Base-by-base conservation (phyloP, 2,888 invertebrate genomes). In the Leptopilina syphax region DNA sequence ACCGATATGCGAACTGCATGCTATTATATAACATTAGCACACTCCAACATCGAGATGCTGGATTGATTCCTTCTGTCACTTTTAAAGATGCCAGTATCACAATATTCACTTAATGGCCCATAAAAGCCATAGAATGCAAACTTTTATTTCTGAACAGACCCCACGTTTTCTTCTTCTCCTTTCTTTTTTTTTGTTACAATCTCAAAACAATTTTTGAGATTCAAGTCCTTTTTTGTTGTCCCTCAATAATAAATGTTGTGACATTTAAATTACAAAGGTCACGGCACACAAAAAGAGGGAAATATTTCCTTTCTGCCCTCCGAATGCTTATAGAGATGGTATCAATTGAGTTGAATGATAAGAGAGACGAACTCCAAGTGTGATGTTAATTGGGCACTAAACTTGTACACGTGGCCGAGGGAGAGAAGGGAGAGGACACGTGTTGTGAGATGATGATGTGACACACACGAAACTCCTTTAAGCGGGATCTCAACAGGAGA, bases 1-100 rank as follows among this genome's bases (percentile, higher is more conserved):
- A 96, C 93, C 95, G 95, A 94, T 97, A 97, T 93, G 95, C 95
- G 95, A 95, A 96, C 94, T 93, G 94, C 94, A 94, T 94, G 93
- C 94, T 94, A 94, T 92, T 91, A 89, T 90, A 90, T 87, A 91
- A 91, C 91, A 92, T 92, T 89, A 91, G 89, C 86, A 91, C 91
- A 84, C 89, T 92, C 91, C 91, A 91, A 89, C 92, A 92, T 92
- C 87, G 90, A 92, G 91, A 89, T 81, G 89, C 85, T 82, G 86
- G 85, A 80, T 85, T 83, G 85, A 86, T 86, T 81, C 81, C 88
- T 85, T 82, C 86, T 86, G 82, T 87, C 85, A 84, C 87, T 86
- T 85, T 82, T 82, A 77, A 80, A 77, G 77, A 70, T 81, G 85
- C 86, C 86, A 86, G 85, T 86, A 85, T 86, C 85, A 87, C 86